These are phyloP conservation scores for Autographa pulchrina DNA, from an alignment of 2,888 invertebrate species.

Conservation along the genomic window DNA sequence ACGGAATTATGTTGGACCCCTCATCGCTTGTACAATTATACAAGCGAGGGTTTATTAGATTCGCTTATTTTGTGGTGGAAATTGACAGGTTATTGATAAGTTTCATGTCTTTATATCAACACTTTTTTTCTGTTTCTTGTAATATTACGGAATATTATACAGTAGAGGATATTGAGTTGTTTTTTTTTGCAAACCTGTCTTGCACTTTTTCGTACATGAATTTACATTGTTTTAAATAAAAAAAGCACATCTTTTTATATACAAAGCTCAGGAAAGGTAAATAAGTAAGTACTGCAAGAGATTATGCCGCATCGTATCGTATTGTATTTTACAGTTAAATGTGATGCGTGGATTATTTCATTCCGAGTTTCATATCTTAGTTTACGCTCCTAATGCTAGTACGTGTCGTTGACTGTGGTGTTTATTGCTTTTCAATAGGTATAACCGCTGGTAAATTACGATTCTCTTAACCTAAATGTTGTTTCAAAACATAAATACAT, in stretches of 20 bases:
- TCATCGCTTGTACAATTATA: constrained; percentile 57
- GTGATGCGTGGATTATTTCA: constrained; percentile 53
- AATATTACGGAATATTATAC: not conserved
- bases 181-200: not conserved
- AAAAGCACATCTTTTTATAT: too few species aligned
- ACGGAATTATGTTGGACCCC: constrained; percentile 72
- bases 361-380: constrained; percentile 46
- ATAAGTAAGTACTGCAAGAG: not conserved
- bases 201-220: too few species aligned
- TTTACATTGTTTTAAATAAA: not conserved
- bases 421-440: constrained; percentile 71
- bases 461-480: constrained; percentile 77
- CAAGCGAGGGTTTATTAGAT: constrained; percentile 39
- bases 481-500: constrained; percentile 74
- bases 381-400: constrained; percentile 51
- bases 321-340: constrained; percentile 25
- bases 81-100: constrained; percentile 24
- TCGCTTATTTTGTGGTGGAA: constrained; percentile 16
- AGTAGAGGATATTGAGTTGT: not conserved
- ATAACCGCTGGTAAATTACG: constrained; percentile 73
- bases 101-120: not conserved
- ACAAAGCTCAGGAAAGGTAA: not conserved
- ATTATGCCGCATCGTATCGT: not conserved
- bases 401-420: constrained; percentile 59
- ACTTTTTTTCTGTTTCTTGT: not conserved